Evolutionary conservation across 37 sponge, comb jelly and placozoan species (phyloP).

Genomic region (Hexactinellida sp.): DNA sequence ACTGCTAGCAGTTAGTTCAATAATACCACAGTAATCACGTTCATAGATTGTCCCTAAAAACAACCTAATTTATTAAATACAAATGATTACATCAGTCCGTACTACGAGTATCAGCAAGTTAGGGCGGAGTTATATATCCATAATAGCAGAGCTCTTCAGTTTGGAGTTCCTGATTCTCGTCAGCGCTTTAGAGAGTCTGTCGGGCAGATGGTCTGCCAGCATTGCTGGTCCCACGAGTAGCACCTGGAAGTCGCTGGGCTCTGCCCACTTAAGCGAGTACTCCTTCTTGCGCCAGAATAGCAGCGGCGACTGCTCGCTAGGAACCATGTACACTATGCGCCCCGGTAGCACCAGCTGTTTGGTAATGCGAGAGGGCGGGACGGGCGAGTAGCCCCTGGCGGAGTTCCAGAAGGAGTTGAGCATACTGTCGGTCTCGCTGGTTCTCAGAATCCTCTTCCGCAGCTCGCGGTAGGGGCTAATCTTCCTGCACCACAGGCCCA

Average conservation of each 20-base stretch:
- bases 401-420: not conserved
- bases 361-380: not conserved
- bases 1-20: no score
- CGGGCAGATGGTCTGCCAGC: conserved; percentile 62
- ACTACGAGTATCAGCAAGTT: no score
- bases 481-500: conserved; percentile 36
- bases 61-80: no score
- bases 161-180: not conserved
- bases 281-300: conserved; percentile 28
- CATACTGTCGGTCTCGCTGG: not conserved
- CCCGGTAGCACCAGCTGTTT: conserved; percentile 52
- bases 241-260: conserved; percentile 28
- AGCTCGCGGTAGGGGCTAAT: conserved; percentile 19
- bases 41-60: no score
- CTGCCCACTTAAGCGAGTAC: conserved; percentile 37
- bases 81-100: no score
- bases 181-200: conserved; percentile 44
- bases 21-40: no score
- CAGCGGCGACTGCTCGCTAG: not conserved
- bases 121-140: not conserved
- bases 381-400: not conserved
- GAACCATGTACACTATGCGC: conserved; percentile 49
- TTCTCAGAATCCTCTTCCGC: not conserved
- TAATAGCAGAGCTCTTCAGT: not conserved
- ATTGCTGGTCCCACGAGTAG: conserved; percentile 51